Evolutionary conservation across 1,140 invertebrate genomes (phyloP), one percentile per base, ranked within the genome.

Genomic region (Mycetomoellerius zeteki): DNA sequence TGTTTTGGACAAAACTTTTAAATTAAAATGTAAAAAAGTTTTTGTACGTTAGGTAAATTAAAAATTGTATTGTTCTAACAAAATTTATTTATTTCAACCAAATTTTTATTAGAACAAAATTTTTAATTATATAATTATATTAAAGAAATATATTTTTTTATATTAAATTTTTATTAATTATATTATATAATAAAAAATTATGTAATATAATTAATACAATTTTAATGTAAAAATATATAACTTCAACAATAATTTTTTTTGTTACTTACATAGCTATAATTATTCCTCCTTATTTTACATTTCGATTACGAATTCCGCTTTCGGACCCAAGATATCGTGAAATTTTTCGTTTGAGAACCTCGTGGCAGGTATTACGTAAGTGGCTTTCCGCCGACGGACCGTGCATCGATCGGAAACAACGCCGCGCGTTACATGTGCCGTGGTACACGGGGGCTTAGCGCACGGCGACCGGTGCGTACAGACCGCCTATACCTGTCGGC

Each of bases 341-440:
- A 77, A 33, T 47, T 14, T 33, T 37, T 24, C 54, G 64, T 88
- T 89, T 91, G 87, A 91, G 80, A 90, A 88, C 87, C 90, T 56
- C 50, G 64, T 73, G 84, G 69, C 90, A 90, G 86, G 87, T 90
- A 91, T 91, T 90, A 82, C 89, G 84, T 92, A 92, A 92, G 88
- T 89, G 84, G 65, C 80, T 89, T 67, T 50, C 75, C 67, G 67
- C 47, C 77, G 67, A 50, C 62, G 62, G 77, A n/a, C 64, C 60
- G n/a, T 67, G 52, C 85, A 69, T 88, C 73, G 60, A 84, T 85
- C 43, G 33, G 24, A 87, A 76, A 33, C 43, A 37, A 52, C 56
- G 65, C 60, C 64, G 43, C 60, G 50, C 19, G 50, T n/a, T 24
- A 85, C 37, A 8, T 58, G 21, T 72, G 27, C 58, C 30, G 14